Base-by-base conservation (phyloP, 2,797 vertebrate species). In the Pipistrellus pygmaeus region DNA sequence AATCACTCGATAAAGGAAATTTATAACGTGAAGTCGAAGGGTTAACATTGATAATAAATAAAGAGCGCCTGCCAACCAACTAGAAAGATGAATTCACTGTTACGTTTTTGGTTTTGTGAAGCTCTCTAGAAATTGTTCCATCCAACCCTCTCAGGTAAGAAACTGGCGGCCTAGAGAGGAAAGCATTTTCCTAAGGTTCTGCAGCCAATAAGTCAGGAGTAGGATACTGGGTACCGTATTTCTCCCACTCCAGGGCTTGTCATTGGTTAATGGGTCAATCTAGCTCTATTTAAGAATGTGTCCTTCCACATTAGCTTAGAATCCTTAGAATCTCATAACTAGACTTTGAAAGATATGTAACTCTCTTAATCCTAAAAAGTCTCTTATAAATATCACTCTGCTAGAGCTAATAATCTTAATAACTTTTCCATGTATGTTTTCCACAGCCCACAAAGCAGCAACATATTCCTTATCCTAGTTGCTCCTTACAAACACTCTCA, bases 41-140 rank as follows among this genome's bases (percentile, higher is more conserved):
- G 8, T 88, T 95, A 88, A 88, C 41, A 93, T 90, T 94, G 94
- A 53, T 64, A 83, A 90, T 90, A 73, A 72, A 95, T 85, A 73
- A 78, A 95, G 76, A 77, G 17, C 35, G 93, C 66, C 46, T 75
- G 23, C 32, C 62, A 93, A 77, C 72, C 64, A 89, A 90, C 82
- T 84, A 93, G 51, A 95, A 84, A 86, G 60, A 91, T 85, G 51
- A 76, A 93, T 77, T 88, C n/a, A 21, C n/a, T 95, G 91, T 91
- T 44, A 66, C 41, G 51, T 78, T 96, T 90, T 82, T 85, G 32
- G 17, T 68, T 90, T 77, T 82, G 66, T 51, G 32, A 78, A 66
- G 27, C 6, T 12, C 17, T 12, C n/a, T 91, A 88, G 44, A 91
- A 53, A 85, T 72, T 7, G 73, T 81, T 92, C 72, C 21, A 76